A percentile compares a stretch with the other conserved stretches of the same genome.
phyloP scores from a whole-genome alignment of 2,888 invertebrate species.

The Eugnorisma glareosa region DNA sequence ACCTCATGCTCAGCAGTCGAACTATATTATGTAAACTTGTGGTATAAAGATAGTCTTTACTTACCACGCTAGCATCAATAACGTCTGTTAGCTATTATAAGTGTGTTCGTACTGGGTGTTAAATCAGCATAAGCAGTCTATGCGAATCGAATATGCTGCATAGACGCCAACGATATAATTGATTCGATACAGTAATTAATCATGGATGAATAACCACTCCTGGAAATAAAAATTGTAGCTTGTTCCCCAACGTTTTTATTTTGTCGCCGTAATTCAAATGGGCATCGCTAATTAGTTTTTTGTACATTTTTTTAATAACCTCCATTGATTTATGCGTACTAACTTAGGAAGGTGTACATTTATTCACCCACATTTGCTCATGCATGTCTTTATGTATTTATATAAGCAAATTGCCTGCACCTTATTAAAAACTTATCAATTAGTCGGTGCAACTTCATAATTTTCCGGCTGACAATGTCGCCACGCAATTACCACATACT shows the following conservation, averaged over 20 bases:
- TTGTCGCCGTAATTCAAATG: conserved; percentile 1
- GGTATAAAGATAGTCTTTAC: background rate
- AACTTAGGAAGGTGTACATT: background rate
- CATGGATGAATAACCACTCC: conserved; percentile 1
- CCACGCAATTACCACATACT: conserved; percentile 15
- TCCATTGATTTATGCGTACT: too few relatives aligned
- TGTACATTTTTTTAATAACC: too few relatives aligned
- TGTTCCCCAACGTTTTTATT: conserved; percentile 6
- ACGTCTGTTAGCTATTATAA: background rate
- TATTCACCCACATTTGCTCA: background rate
- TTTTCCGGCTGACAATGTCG: conserved; percentile 30
- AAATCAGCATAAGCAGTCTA: background rate
- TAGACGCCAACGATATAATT: conserved; percentile 9
- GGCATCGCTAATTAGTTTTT: background rate
- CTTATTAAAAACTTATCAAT: conserved; percentile 31
- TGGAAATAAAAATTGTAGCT: conserved; percentile 5
- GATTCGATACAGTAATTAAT: conserved; percentile 1
- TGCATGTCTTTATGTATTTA: conserved; percentile 3
- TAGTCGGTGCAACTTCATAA: conserved; percentile 21
- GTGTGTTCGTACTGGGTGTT: background rate
- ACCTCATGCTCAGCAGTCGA: too few relatives aligned
- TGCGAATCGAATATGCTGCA: too few relatives aligned
- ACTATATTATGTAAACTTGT: too few relatives aligned
- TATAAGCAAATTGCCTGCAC: conserved; percentile 23
- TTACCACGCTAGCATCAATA: background rate